Percentiles rank a stretch among this genome's conserved stretches.
Conservation (phyloP, 1,140 invertebrate species). For the Bombus sylvicola region DNA sequence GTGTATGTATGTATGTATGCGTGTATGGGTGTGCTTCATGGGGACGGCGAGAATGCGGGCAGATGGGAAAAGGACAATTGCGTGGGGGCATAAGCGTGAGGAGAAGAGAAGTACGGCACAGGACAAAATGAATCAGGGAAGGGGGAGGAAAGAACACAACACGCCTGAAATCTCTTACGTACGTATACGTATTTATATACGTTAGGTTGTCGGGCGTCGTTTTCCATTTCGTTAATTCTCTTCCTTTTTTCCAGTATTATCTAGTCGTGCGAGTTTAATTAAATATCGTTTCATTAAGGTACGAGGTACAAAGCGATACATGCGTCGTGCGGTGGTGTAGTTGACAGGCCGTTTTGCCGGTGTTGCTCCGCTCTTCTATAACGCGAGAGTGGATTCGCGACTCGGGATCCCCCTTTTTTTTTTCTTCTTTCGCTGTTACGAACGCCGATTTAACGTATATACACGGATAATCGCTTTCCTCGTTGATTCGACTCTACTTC, state of each 20-base stretch:
- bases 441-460: not conserved
- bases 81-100: constrained; percentile 33
- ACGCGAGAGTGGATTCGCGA: not conserved
- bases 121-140: not conserved
- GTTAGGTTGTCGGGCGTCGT: not conserved
- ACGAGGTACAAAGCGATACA: constrained; percentile 35
- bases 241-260: constrained; percentile 80
- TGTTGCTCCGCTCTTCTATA: not conserved
- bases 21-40: constrained; percentile 1
- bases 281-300: constrained; percentile 68
- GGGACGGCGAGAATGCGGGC: constrained; percentile 29
- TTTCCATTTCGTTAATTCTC: constrained; percentile 52
- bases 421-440: not conserved
- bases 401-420: not conserved
- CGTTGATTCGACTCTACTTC: constrained; percentile 28
- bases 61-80: constrained; percentile 35
- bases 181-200: not conserved
- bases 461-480: constrained; percentile 27
- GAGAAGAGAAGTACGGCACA: constrained; percentile 6
- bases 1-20: not conserved
- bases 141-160: not conserved
- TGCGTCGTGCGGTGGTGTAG: constrained; percentile 23
- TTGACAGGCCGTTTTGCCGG: not conserved
- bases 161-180: constrained; percentile 58
- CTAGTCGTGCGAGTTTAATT: constrained; percentile 82